A percentile compares a stretch with the other conserved stretches of the same genome.
Conservation (phyloP, 2,888 invertebrate genomes). For the Hypercompe scribonia region DNA sequence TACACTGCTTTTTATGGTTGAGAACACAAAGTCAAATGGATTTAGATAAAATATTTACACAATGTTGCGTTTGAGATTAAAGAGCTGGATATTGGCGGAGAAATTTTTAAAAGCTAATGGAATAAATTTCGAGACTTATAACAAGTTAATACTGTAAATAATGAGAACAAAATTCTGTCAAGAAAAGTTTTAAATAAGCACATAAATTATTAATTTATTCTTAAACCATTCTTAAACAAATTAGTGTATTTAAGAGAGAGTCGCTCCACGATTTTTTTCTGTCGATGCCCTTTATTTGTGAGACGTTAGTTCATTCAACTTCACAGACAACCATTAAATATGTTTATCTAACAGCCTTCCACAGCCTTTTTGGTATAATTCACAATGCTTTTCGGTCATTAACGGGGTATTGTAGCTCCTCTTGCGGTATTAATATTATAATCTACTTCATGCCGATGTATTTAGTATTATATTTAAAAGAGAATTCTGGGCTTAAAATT, state of each 20-base stretch:
- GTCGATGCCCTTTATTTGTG: constrained; percentile 35
- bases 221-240: constrained; percentile 33
- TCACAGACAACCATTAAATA: constrained; percentile 18
- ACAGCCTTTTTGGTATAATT: constrained; percentile 2
- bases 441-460: neutral
- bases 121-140: too few relatives aligned
- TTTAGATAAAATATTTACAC: neutral
- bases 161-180: neutral
- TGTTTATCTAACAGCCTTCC: constrained; percentile 12
- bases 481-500: neutral
- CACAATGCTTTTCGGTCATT: neutral
- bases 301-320: constrained; percentile 37
- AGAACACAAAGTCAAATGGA: neutral
- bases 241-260: constrained; percentile 28
- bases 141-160: neutral
- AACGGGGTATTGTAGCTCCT: neutral
- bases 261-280: constrained; percentile 22
- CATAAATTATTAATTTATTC: constrained; percentile 42
- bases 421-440: neutral
- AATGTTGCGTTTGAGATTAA: neutral
- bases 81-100: neutral
- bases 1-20: too few relatives aligned
- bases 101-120: neutral
- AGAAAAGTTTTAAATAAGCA: constrained; percentile 17
- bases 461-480: neutral